These are phyloP conservation scores for Yponomeuta cagnagella DNA, from an alignment of 2,888 invertebrate species.

Conservation along the genomic window DNA sequence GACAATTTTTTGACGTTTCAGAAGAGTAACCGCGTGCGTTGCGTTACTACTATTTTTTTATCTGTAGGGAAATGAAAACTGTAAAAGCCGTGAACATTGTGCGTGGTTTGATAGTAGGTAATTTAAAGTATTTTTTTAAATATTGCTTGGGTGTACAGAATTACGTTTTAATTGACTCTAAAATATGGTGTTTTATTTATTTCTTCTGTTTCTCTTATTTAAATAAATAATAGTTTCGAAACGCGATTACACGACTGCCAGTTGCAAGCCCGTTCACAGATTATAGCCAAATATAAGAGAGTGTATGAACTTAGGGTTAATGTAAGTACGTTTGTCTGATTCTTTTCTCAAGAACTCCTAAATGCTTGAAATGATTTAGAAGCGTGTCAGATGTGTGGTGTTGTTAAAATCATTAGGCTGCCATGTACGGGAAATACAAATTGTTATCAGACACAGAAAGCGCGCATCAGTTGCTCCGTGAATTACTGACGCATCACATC, in stretches of 20 bases:
- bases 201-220: neutral
- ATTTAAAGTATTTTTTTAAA: neutral
- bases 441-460: too few species aligned
- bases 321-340: too few species aligned
- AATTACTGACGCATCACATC: too few species aligned
- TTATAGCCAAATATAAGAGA: too few species aligned
- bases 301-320: too few species aligned
- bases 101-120: neutral
- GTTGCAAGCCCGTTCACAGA: neutral
- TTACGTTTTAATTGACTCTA: neutral
- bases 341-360: too few species aligned
- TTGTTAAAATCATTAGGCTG: too few species aligned
- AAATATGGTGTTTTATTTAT: neutral
- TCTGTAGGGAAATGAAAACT: neutral
- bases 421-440: too few species aligned
- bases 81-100: neutral
- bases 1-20: constrained; percentile 33
- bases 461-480: too few species aligned
- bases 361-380: too few species aligned
- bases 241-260: neutral
- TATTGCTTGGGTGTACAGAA: too few species aligned
- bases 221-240: neutral
- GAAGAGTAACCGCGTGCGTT: neutral
- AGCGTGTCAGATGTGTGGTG: too few species aligned
- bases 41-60: neutral